Base-by-base conservation (phyloP, 2,797 vertebrate genomes). In the Anableps anableps region DNA sequence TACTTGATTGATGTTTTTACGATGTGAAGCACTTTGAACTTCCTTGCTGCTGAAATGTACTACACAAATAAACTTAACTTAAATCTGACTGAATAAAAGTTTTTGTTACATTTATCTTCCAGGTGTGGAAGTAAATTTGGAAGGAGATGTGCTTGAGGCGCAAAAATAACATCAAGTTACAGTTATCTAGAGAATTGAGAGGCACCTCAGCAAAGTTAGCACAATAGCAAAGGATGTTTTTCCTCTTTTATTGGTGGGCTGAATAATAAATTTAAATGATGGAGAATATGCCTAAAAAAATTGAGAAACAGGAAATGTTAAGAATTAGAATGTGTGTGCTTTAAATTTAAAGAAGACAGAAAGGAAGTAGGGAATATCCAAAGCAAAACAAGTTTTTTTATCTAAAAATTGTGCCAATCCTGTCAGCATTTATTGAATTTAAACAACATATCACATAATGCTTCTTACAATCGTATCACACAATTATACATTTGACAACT, bases 391-490 rank as follows among this genome's bases (percentile, higher is more conserved):
- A 29, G 26, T 11, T 29, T 58, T 58, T 53, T 3, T 74, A 86
- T 83, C 29, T 77, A 21, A 85, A 80, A 78, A 58, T 34, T 34
- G 1, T 11, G 74, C 11, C 70, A 68, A 76, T 87, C 26, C 17
- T 72, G 7, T 14, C 17, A 79, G 16, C 4, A 72, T 91, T 93
- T 93, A 92, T 92, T 93, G 58, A 2, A 64, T 26, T 72, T 14
- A 78, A 29, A 6, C 26, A 72, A 8, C 26, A 26, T 29, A 17
- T 31, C 26, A 47, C 1, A 29, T 9, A 29, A 29, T 29, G 23
- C 0, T 71, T 47, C 3, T 31, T 38, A 34, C 14, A 48, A 50
- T 70, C 60, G 2, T 73, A 47, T 73, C 4, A 43, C 78, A 66
- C 19, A 43, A 5, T 31, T 66, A 5, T n/a, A n/a, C n/a, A n/a